phyloP scores from a whole-genome alignment of 2,888 invertebrate genomes.

The Agonopterix arenella region DNA sequence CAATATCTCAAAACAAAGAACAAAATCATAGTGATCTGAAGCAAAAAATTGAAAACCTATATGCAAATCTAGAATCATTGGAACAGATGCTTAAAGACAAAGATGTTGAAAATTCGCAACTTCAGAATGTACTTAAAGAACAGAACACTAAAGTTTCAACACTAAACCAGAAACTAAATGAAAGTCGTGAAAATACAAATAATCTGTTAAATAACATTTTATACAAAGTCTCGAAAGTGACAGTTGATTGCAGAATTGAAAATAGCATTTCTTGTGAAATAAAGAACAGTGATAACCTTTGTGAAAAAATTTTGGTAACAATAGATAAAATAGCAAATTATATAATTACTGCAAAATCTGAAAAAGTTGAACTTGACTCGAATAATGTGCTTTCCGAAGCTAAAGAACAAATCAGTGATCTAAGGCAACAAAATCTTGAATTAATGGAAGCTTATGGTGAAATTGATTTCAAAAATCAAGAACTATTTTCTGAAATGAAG shows the following conservation, averaged over 20 bases:
- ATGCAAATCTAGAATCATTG: constrained; percentile 17
- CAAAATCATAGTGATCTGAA: background rate
- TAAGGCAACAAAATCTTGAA: constrained; percentile 30
- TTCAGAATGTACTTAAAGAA: constrained; percentile 17
- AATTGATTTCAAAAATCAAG: constrained; percentile 23
- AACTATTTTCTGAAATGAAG: constrained; percentile 24
- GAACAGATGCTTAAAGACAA: constrained; percentile 10
- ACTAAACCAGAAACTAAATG: constrained; percentile 7
- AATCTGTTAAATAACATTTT: constrained; percentile 29
- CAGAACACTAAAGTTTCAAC: constrained; percentile 10
- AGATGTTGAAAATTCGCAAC: constrained; percentile 13
- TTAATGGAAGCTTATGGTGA: constrained; percentile 23
- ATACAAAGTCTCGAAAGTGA: constrained; percentile 23
- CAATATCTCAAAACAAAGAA: constrained; percentile 2
- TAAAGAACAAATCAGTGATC: constrained; percentile 27
- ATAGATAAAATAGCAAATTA: constrained; percentile 35
- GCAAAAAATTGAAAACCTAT: constrained; percentile 9
- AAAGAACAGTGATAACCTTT: constrained; percentile 12
- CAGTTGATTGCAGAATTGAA: constrained; percentile 23
- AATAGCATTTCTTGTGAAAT: constrained; percentile 14
- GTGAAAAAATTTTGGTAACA: constrained; percentile 28
- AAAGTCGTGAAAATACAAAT: constrained; percentile 19
- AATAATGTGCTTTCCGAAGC: constrained; percentile 22
- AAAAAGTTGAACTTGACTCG: constrained; percentile 18
- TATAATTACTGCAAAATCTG: constrained; percentile 18